Percentiles rank a stretch among this genome's conserved stretches.
phyloP scores from a whole-genome alignment of 2,888 invertebrate genomes.

The Agrochola litura region DNA sequence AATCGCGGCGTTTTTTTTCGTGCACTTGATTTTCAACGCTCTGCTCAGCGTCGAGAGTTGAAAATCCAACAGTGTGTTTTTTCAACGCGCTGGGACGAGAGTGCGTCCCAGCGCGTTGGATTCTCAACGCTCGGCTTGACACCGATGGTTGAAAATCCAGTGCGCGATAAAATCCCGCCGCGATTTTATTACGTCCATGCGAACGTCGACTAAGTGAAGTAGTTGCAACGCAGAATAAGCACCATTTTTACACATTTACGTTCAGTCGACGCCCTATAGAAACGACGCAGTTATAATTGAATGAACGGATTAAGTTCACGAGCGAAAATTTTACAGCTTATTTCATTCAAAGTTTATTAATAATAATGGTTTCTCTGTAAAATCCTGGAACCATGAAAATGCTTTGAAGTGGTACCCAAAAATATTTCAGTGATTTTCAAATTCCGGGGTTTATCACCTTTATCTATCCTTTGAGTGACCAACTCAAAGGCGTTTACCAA shows the following conservation, averaged over 20 bases:
- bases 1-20: no score
- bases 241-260: neutral
- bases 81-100: no score
- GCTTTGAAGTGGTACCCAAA: constrained; percentile 45
- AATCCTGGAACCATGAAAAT: constrained; percentile 15
- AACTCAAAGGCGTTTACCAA: constrained; percentile 5
- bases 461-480: constrained; percentile 27
- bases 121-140: no score
- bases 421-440: constrained; percentile 30
- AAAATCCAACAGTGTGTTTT: no score
- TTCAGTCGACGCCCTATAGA: neutral
- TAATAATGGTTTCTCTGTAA: constrained; percentile 14
- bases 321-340: constrained; percentile 18
- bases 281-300: constrained; percentile 24
- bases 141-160: no score
- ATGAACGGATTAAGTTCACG: constrained; percentile 36
- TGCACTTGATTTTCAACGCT: no score
- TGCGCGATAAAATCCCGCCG: no score
- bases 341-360: constrained; percentile 26
- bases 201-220: no score
- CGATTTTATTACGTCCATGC: no score
- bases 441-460: neutral
- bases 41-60: no score
- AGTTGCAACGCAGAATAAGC: constrained; percentile 2
- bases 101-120: no score